These are phyloP conservation scores for Cotesia typhae DNA, from an alignment of 1,140 invertebrate species.

Conservation along the genomic window DNA sequence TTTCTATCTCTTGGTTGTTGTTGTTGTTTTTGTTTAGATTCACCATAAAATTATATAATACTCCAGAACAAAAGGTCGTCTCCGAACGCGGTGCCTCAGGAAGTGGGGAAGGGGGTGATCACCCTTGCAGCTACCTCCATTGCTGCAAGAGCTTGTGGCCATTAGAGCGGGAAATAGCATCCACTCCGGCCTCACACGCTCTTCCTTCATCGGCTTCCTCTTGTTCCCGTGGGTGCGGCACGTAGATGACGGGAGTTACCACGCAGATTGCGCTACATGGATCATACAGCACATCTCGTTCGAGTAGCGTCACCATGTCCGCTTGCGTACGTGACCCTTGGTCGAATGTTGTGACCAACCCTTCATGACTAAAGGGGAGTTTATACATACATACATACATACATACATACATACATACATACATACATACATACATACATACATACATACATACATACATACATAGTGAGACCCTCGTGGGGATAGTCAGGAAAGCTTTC, in stretches of 20 bases:
- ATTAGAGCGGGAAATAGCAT: not conserved
- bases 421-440: too few relatives aligned
- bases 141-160: not conserved
- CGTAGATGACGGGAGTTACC: too few relatives aligned
- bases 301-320: not conserved
- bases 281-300: too few relatives aligned
- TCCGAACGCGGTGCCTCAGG: not conserved
- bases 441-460: too few relatives aligned
- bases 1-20: not conserved
- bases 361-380: not conserved
- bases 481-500: too few relatives aligned
- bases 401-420: too few relatives aligned
- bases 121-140: not conserved
- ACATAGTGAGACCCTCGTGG: too few relatives aligned
- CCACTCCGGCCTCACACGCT: not conserved
- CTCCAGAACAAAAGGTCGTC: not conserved
- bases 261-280: too few relatives aligned
- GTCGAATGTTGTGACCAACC: not conserved
- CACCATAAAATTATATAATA: not conserved
- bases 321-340: not conserved
- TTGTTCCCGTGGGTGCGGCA: not conserved
- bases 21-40: not conserved
- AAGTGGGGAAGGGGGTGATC: not conserved
- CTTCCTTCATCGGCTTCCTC: slow-evolving; percentile 8
- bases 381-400: not conserved